Evolutionary conservation across 2,797 vertebrate species (phyloP).

Genomic region (Hoplostethus mediterraneus): DNA sequence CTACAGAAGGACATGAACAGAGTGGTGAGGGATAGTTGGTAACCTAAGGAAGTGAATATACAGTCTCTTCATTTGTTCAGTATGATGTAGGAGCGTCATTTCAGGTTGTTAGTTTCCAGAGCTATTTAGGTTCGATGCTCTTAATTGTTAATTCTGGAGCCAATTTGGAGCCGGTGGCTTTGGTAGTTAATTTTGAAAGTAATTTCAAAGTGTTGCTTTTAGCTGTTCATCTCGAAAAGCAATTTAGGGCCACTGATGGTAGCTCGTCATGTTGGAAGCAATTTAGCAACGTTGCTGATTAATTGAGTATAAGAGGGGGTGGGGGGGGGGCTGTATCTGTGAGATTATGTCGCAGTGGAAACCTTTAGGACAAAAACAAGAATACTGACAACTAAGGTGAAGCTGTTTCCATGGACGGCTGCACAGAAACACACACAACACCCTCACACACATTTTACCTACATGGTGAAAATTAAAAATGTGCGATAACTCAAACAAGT

Average conservation of each 20-base stretch:
- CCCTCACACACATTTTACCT: no score
- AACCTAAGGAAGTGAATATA: no score
- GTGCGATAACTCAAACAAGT: no score
- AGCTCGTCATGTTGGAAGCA: conserved; percentile 11
- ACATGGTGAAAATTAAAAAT: no score
- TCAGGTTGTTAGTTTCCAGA: conserved; percentile 42
- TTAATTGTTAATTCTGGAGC: conserved; percentile 65
- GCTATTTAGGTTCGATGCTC: conserved; percentile 39
- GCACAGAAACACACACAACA: neutral
- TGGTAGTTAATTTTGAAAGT: conserved; percentile 68
- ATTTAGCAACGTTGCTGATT: conserved; percentile 47
- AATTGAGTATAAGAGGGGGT: conserved; percentile 18
- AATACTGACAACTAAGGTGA: neutral
- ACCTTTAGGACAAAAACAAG: neutral
- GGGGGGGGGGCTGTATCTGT: neutral
- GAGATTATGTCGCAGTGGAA: neutral
- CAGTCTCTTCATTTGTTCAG: conserved; percentile 20
- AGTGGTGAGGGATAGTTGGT: no score
- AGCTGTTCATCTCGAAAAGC: conserved; percentile 56
- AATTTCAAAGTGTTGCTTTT: conserved; percentile 63
- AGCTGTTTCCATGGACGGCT: neutral
- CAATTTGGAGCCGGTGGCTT: conserved; percentile 59
- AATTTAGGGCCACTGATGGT: conserved; percentile 44
- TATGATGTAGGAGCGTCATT: conserved; percentile 19
- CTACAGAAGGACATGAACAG: no score